phyloP scores from a whole-genome alignment of 1,140 invertebrate genomes.

The Dreissena polymorpha region DNA sequence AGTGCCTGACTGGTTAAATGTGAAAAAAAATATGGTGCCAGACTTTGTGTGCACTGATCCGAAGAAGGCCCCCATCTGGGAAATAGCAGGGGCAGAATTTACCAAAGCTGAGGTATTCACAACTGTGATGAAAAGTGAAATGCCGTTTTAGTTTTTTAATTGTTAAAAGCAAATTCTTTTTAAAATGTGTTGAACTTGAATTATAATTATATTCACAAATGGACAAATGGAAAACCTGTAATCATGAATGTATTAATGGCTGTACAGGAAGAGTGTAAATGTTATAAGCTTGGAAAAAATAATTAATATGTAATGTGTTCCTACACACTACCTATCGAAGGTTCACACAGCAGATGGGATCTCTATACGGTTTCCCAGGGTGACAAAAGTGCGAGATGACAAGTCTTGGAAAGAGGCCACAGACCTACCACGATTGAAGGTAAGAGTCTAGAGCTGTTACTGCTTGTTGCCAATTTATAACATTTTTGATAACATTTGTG shows the following conservation, averaged over 20 bases:
- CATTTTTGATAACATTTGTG: too few relatives aligned
- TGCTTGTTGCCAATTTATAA: too few relatives aligned
- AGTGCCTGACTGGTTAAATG: slow-evolving; percentile 89
- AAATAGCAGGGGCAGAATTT: slow-evolving; percentile 96
- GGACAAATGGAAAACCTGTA: too few relatives aligned
- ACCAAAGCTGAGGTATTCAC: slow-evolving; percentile 85
- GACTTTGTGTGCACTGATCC: slow-evolving; percentile 93
- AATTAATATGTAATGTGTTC: too few relatives aligned
- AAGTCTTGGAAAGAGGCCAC: slow-evolving; percentile 93
- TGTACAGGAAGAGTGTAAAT: too few relatives aligned
- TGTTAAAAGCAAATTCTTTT: too few relatives aligned
- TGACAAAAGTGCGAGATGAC: slow-evolving; percentile 90
- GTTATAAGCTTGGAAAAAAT: too few relatives aligned
- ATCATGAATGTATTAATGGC: too few relatives aligned
- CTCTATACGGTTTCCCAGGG: slow-evolving; percentile 94
- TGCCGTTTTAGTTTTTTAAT: too few relatives aligned
- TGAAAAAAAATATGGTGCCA: slow-evolving; percentile 91
- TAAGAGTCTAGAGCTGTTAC: too few relatives aligned
- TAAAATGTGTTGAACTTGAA: too few relatives aligned
- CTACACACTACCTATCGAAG: not conserved
- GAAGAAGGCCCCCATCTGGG: slow-evolving; percentile 93
- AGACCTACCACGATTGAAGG: slow-evolving; percentile 86
- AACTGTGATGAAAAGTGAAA: not conserved
- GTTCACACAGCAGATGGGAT: slow-evolving; percentile 95
- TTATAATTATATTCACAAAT: too few relatives aligned